Evolutionary conservation across 2,888 invertebrate species (phyloP), one percentile per base, ranked within the genome.

Genomic region (Orchestes rusci): DNA sequence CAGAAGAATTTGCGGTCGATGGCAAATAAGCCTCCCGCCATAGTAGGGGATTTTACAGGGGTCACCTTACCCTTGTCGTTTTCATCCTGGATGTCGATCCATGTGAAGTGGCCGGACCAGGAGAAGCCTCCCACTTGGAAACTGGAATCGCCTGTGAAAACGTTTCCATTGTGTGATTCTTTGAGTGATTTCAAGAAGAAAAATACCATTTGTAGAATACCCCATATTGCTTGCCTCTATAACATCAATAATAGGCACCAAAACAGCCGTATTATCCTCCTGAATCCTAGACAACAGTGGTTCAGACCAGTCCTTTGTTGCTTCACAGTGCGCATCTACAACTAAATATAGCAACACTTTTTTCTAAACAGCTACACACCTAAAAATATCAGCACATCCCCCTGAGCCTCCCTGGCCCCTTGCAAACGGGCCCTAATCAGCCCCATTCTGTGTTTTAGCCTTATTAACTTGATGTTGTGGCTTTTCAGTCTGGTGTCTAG

Each of bases 231-330:
- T 75, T 50, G 86, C 84, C 65, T 88, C 87, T 56, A 97, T 92
- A 43, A 89, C 85, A 71, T 97, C 97, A 54, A 97, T 97, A 56
- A 94, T 89, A 33, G 97, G 97, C 58, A 93, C 89, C 40, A 93
- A 73, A 5, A 95, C 88, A 7, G 88, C 82, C 18, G 78, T 80
- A 0, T 80, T 72, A 20, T 86, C 79, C 54, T 89, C 81, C 67
- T 85, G 83, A 61, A 96, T 85, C 40, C 94, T 74, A 52, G 86
- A 79, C 53, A 96, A 72, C 39, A 96, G 69, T 0, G 97, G 97
- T 62, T 95, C 86, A 50, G 94, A 74, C 91, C 92, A 93, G 56
- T 82, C 78, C 29, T 70, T 68, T 50, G 81, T 82, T 3, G 77
- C 81, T 73, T 94, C 94, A 69, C 93, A 93, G 68, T 94, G 94